These are phyloP conservation scores for Sebastolobus alascanus DNA, from an alignment of 2,797 vertebrate genomes.

Conservation along the genomic window DNA sequence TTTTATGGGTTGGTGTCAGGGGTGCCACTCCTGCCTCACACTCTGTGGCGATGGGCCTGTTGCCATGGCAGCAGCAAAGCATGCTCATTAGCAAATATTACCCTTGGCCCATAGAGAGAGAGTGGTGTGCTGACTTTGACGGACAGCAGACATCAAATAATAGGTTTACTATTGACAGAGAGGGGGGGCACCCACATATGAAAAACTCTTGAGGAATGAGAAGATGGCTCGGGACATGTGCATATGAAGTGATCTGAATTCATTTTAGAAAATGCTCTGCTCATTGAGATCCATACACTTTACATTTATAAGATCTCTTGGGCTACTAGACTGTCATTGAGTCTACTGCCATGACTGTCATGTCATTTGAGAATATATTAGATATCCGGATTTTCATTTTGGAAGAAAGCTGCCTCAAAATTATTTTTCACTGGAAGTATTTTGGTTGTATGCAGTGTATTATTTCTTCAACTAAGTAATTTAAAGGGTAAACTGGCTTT, in stretches of 20 bases:
- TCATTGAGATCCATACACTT: conserved; percentile 33
- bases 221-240: conserved; percentile 14
- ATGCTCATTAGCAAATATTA: conserved; percentile 77
- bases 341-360: too few relatives aligned
- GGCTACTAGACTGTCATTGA: neutral
- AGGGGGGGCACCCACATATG: neutral
- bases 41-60: conserved; percentile 64
- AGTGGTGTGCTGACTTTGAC: conserved; percentile 51
- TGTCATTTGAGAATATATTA: conserved; percentile 28
- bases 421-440: neutral
- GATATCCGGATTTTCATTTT: conserved; percentile 31
- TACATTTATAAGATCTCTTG: conserved; percentile 23
- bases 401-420: conserved; percentile 5
- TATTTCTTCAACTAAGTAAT: neutral
- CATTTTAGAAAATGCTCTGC: conserved; percentile 33
- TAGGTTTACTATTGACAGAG: conserved; percentile 39
- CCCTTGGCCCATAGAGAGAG: conserved; percentile 23
- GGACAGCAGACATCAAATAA: conserved; percentile 57
- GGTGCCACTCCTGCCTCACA: conserved; percentile 67
- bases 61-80: conserved; percentile 78
- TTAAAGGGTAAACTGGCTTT: neutral
- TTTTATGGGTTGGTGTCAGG: conserved; percentile 71
- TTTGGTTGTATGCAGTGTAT: neutral
- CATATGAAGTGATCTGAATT: conserved; percentile 19
- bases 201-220: conserved; percentile 29